These are phyloP conservation scores for Tupaia tana DNA, from an alignment of 2,113 vertebrate species.

Conservation along the genomic window DNA sequence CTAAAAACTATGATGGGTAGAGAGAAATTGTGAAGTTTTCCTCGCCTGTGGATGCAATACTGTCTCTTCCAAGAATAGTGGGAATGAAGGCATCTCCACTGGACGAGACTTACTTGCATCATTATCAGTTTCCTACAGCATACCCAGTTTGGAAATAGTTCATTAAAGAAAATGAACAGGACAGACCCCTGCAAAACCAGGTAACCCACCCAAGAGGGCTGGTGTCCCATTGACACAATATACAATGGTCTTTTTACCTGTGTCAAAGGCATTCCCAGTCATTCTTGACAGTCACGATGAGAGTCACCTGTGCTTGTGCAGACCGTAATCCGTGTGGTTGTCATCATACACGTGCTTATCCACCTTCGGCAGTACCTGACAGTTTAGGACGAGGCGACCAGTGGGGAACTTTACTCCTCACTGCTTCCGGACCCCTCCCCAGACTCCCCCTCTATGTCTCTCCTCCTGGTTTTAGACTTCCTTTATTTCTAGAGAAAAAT, in stretches of 20 bases:
- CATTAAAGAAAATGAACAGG: not conserved
- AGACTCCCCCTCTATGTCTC: not conserved
- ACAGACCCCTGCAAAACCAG: not conserved
- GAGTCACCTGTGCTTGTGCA: not conserved
- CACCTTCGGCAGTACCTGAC: not conserved
- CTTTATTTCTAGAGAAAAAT: not conserved
- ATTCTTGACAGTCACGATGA: not conserved
- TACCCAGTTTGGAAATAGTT: not conserved
- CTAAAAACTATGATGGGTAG: not conserved
- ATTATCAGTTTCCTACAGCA: not conserved
- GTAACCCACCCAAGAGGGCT: not conserved
- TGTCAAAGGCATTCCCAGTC: not conserved
- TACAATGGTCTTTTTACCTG: not conserved
- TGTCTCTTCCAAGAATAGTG: not conserved
- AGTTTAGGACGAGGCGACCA: not conserved
- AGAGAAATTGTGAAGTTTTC: not conserved
- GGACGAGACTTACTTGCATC: not conserved
- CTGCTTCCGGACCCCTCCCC: fast-evolving
- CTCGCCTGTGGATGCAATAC: not conserved
- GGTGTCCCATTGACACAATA: not conserved
- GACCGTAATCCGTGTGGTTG: too few species aligned
- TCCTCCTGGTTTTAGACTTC: not conserved
- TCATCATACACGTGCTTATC: not conserved
- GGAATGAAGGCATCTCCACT: not conserved
- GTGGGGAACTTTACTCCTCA: too few species aligned